These are phyloP conservation scores for Tethya wilhelma DNA, from an alignment of 37 sponge, comb jelly and placozoan genomes.

Conservation along the genomic window DNA sequence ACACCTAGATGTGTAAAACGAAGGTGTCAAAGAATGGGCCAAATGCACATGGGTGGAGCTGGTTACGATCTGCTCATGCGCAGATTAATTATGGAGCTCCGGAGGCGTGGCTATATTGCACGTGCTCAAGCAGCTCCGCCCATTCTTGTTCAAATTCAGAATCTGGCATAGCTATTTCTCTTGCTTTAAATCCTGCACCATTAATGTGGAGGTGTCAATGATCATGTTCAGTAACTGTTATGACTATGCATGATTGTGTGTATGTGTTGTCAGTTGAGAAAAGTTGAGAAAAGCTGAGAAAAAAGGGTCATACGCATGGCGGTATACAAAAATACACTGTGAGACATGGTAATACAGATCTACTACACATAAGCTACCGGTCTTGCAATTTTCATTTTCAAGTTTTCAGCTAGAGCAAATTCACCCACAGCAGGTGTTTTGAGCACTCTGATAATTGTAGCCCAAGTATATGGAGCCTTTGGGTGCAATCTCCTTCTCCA, in stretches of 20 bases:
- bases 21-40: not conserved
- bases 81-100: too few species aligned
- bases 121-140: not conserved
- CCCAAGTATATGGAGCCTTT: not conserved
- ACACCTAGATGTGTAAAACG: conserved; percentile 48
- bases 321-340: too few species aligned
- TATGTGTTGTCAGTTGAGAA: too few species aligned
- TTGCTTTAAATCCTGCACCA: not conserved
- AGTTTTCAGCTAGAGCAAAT: not conserved
- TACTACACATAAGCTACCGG: too few species aligned
- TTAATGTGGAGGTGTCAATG: too few species aligned
- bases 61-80: not conserved
- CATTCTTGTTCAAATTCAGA: too few species aligned
- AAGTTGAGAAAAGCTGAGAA: too few species aligned
- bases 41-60: not conserved
- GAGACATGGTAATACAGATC: too few species aligned
- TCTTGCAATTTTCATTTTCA: too few species aligned
- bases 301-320: too few species aligned
- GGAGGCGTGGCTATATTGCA: not conserved
- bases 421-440: not conserved
- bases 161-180: too few species aligned
- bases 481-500: not conserved
- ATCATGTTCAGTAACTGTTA: not conserved
- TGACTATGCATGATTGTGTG: not conserved
- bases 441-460: not conserved